Evolutionary conservation across 2,797 vertebrate species (phyloP), one percentile per base, ranked within the genome.

Genomic region (Poecilia picta): DNA sequence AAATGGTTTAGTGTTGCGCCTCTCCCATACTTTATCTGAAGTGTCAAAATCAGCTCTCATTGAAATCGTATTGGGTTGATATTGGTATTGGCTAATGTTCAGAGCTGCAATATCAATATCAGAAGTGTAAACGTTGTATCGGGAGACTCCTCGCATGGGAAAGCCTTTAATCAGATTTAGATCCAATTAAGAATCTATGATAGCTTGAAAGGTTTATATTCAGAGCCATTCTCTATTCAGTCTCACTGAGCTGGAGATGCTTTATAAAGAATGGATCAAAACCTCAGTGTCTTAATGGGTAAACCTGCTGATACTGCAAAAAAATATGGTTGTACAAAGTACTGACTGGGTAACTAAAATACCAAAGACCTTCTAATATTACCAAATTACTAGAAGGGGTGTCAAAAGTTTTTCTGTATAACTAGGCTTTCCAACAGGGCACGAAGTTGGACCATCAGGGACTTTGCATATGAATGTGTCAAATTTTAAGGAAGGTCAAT

Each of bases 401-500:
- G 25, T 70, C 10, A 25, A n/a, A 43, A 70, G 12, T 70, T 13
- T 45, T 70, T 70, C 41, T 23, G 31, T 66, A 10, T 33, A 39
- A 39, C 62, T 11, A 33, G 28, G 25, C 41, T 13, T 45, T 8
- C 12, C 66, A 70, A 25, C 10, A 23, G 5, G 28, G 6, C 39
- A 11, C 4, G 36, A 66, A 23, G 23, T 16, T 70, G 41, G n/a
- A n/a, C 12, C 25, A 45, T 71, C 41, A 45, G 68, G 41, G 25
- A 46, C 25, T 28, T 71, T 12, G 68, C 25, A 46, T 23, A 49
- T 57, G 75, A 76, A 72, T 74, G 59, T 64, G 75, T 66, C 64
- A 72, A 41, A 82, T 77, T 49, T 13, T 71, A 45, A 70, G 47
- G 2, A 76, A 81, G 79, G 81, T 87, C 82, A 87, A 13, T 87